Evolutionary conservation across 2,888 invertebrate species (phyloP), one percentile per base, ranked within the genome.

Genomic region (Dicyrtomina minuta): DNA sequence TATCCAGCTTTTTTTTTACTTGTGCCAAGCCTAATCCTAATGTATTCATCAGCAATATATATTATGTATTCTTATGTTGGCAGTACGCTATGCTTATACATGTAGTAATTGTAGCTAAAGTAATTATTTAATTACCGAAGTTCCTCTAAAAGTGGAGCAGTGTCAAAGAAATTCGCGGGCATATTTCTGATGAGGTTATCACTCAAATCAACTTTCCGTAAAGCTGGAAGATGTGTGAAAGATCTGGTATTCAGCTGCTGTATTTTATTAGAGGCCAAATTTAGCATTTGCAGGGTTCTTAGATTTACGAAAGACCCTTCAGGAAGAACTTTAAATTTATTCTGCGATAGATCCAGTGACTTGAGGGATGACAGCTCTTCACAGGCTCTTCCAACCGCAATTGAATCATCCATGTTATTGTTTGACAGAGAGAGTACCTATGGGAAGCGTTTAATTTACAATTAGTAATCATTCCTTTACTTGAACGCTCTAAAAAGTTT

Each of bases 351-450:
- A 70, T 88, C 86, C 41, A 93, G 81, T 5, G 86, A 85, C 61
- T 89, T 87, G 39, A 93, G 81, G 70, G 86, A 86, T n/a, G 89
- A 88, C 59, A 93, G 83, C 79, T 92, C 92, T 80, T 90, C 86
- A 15, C 88, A 86, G 13, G 89, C 89, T 76, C 90, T 85, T 3
- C 93, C 92, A 12, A 93, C 86, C 87, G 92, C 89, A n/a, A 88
- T 87, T 13, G 91, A 90, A 80, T 93, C 92, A 12, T 85, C 84
- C 75, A 93, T 87, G 77, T 86, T 85, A 80, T 93, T 93, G 59
- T 88, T 86, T 15, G 86, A 85, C 0, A 93, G 82, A 24, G 89
- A 87, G 15, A 93, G 81, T 78, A 90, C 89, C 77, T 79, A 68
- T 33, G 46, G 15, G 33, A 20, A 58, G n/a, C n/a, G n/a, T 17